Evolutionary conservation across 2,888 invertebrate genomes (phyloP).

Genomic region (Drosophila prostipennis): DNA sequence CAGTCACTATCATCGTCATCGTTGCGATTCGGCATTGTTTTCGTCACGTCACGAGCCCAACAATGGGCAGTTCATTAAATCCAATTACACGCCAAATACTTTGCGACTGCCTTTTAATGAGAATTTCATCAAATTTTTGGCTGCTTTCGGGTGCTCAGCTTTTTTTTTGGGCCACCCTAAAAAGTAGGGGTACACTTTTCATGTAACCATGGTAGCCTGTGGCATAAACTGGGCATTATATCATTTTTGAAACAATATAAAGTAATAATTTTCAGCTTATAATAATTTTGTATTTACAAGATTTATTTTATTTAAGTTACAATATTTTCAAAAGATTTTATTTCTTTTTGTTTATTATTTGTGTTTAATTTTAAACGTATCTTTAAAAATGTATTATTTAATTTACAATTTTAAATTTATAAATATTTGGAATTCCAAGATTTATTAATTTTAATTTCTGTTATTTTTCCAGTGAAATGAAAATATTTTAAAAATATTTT

Average conservation of each 20-base stretch:
- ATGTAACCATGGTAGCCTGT: neutral
- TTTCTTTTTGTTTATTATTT: too few relatives aligned
- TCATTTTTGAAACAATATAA: neutral
- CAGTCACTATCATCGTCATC: neutral
- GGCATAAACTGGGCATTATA: neutral
- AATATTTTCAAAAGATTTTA: too few relatives aligned
- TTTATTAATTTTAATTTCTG: too few relatives aligned
- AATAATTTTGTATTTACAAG: too few relatives aligned
- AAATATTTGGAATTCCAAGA: too few relatives aligned
- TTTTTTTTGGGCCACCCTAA: neutral
- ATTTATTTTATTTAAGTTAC: too few relatives aligned
- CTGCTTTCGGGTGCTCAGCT: neutral
- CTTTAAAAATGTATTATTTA: too few relatives aligned
- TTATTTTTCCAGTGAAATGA: too few relatives aligned
- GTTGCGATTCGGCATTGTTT: constrained; percentile 17
- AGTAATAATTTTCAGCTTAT: too few relatives aligned
- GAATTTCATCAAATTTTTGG: constrained; percentile 16
- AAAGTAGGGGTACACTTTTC: neutral
- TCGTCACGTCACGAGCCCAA: constrained; percentile 23
- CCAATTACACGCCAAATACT: constrained; percentile 42
- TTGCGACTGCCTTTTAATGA: constrained; percentile 27
- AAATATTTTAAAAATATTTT: too few relatives aligned
- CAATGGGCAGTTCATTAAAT: constrained; percentile 43
- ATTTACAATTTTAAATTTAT: too few relatives aligned
- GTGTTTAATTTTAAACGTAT: too few relatives aligned